These are phyloP conservation scores for Bergia puertoricense DNA, from an alignment of 92 coral and sea anemone genomes.

Conservation along the genomic window DNA sequence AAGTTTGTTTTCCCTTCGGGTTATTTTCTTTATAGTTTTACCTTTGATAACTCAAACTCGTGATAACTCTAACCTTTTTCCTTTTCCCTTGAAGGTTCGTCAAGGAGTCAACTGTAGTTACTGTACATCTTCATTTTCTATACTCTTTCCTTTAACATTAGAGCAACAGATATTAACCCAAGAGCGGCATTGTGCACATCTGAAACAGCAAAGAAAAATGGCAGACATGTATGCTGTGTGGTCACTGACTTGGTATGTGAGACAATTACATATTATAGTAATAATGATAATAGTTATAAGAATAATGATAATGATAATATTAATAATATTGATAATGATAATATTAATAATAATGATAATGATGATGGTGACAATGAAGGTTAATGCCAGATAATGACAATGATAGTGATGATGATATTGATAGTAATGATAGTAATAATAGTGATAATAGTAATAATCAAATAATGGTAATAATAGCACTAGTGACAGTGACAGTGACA, in stretches of 20 bases:
- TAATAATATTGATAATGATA: not conserved
- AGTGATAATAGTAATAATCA: not conserved
- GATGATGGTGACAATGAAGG: not conserved
- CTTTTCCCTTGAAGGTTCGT: too few species aligned
- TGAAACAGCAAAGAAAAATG: slow-evolving; percentile 80
- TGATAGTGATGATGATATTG: not conserved
- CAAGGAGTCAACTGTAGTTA: not conserved
- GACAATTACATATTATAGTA: too few species aligned
- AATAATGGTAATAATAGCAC: too few species aligned
- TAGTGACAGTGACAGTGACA: not conserved
- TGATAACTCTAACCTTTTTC: too few species aligned
- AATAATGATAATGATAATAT: not conserved
- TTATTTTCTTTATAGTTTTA: too few species aligned
- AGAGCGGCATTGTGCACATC: slow-evolving; percentile 73
- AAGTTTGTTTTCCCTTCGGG: too few species aligned
- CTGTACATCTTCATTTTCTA: not conserved
- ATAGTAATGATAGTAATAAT: too few species aligned
- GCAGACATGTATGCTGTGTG: slow-evolving; percentile 60
- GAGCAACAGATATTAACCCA: slow-evolving; percentile 91
- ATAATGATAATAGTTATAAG: not conserved
- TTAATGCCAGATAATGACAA: too few species aligned
- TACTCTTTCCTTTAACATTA: slow-evolving; percentile 12
- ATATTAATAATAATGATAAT: not conserved
- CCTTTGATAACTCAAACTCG: too few species aligned
- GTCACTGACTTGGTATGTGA: slow-evolving; percentile 83